A percentile compares a stretch with the other conserved stretches of the same genome.
These are phyloP conservation scores for Pao palembangensis DNA, from an alignment of 2,113 vertebrate species.

Conservation along the genomic window DNA sequence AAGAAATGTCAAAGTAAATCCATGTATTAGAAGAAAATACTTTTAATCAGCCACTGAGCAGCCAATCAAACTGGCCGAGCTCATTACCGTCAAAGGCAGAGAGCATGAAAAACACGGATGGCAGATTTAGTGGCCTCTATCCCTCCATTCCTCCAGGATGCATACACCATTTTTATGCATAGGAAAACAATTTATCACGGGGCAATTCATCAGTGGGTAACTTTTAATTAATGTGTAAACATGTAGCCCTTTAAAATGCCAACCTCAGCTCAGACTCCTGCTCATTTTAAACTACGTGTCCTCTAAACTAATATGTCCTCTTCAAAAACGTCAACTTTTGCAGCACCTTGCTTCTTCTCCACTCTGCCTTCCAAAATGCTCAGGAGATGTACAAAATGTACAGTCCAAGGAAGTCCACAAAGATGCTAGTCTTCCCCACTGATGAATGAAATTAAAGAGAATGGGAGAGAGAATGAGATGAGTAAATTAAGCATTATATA, in stretches of 20 bases:
- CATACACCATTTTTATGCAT: slow-evolving; percentile 61
- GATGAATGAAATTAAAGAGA: slow-evolving; percentile 65
- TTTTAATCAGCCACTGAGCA: slow-evolving; percentile 66
- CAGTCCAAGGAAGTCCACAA: slow-evolving; percentile 1
- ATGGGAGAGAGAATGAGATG: slow-evolving; percentile 51
- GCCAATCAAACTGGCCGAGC: slow-evolving; percentile 53
- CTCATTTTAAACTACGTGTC: slow-evolving; percentile 29
- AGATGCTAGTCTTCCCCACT: slow-evolving; percentile 44
- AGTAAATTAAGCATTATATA: slow-evolving; percentile 65
- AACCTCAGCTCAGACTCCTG: slow-evolving; percentile 24
- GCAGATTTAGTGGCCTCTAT: slow-evolving; percentile 63
- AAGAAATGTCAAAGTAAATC: slow-evolving; percentile 62
- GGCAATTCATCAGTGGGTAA: slow-evolving; percentile 64
- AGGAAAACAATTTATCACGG: slow-evolving; percentile 67
- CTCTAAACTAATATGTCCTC: slow-evolving; percentile 14
- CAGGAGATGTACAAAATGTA: slow-evolving; percentile 11
- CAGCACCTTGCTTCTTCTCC: slow-evolving; percentile 37
- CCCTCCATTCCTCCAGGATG: slow-evolving; percentile 40
- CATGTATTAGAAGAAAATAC: slow-evolving; percentile 49
- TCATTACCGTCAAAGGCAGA: slow-evolving; percentile 64
- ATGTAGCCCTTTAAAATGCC: slow-evolving; percentile 42
- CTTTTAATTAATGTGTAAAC: slow-evolving; percentile 69
- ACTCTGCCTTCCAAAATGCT: slow-evolving; percentile 53
- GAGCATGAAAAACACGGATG: slow-evolving; percentile 62
- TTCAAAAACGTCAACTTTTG: slow-evolving; percentile 31